Conservation (phyloP, 2,797 vertebrate species). For the Zenarchopterus dispar region DNA sequence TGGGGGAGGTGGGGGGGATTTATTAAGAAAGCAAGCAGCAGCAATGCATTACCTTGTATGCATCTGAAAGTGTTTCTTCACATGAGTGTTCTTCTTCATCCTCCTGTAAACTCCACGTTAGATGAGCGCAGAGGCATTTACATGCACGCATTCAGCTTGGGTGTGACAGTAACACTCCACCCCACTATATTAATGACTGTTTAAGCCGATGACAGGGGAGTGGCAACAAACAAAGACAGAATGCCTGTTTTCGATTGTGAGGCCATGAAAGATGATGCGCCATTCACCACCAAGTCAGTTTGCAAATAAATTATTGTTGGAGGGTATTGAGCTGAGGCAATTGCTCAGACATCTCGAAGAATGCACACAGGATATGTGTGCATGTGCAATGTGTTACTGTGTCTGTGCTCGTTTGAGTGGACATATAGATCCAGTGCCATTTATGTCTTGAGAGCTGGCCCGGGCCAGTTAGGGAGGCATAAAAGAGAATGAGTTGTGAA, state of each 20-base stretch:
- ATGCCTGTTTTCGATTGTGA: conserved; percentile 74
- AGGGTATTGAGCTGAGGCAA: conserved; percentile 70
- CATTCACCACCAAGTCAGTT: conserved; percentile 58
- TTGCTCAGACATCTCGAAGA: conserved; percentile 57
- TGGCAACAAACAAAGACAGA: conserved; percentile 82
- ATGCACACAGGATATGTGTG: conserved; percentile 42
- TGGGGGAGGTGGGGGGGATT: conserved; percentile 15
- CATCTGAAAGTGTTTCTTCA: conserved; percentile 27
- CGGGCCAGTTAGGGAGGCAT: conserved; percentile 83
- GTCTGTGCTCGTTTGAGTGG: conserved; percentile 62
- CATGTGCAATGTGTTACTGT: conserved; percentile 14
- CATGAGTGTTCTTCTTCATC: conserved; percentile 35
- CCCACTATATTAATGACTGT: conserved; percentile 71
- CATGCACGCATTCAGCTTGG: conserved; percentile 52
- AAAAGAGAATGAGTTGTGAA: conserved; percentile 89
- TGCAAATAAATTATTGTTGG: conserved; percentile 74
- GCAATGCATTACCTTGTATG: conserved; percentile 54
- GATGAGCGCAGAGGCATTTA: conserved; percentile 58
- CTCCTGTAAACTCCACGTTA: conserved; percentile 63
- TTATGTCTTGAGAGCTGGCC: conserved; percentile 79
- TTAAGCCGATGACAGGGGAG: conserved; percentile 72
- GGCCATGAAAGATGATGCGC: conserved; percentile 61
- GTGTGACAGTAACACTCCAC: conserved; percentile 68
- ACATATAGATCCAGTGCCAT: conserved; percentile 82
- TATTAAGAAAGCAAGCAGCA: conserved; percentile 47